Evolutionary conservation across 2,797 vertebrate genomes (phyloP).

Genomic region (Pagetopsis macropterus): DNA sequence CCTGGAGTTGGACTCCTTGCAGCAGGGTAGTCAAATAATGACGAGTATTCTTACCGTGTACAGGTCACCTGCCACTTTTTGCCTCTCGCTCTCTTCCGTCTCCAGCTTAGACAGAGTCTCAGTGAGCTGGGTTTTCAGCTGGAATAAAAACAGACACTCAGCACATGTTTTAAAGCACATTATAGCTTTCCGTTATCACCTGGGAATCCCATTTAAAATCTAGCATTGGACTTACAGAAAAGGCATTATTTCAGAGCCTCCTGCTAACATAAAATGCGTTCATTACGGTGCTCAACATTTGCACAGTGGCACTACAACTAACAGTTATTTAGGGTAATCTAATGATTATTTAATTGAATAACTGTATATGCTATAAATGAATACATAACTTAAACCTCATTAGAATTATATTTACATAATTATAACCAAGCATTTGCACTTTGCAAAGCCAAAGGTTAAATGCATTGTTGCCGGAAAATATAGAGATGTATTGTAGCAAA

Average conservation of each 20-base stretch:
- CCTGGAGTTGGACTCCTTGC: background rate
- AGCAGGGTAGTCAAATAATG: background rate
- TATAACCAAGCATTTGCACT: too few species aligned
- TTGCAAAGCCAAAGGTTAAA: background rate
- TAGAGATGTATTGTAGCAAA: background rate
- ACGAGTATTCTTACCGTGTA: slow-evolving; percentile 62
- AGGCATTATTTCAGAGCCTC: slow-evolving; percentile 3
- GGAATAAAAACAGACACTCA: slow-evolving; percentile 68
- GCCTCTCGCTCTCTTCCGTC: slow-evolving; percentile 89
- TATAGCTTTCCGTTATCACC: background rate
- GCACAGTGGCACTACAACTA: background rate
- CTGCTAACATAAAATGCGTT: background rate
- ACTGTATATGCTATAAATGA: too few species aligned
- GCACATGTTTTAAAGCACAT: background rate
- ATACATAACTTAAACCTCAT: too few species aligned
- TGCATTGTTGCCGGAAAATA: background rate
- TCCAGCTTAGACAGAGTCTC: slow-evolving; percentile 91
- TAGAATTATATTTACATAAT: too few species aligned
- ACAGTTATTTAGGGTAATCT: too few species aligned
- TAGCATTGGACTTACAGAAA: background rate
- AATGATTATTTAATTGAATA: too few species aligned
- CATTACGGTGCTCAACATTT: slow-evolving; percentile 12
- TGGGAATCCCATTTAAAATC: background rate
- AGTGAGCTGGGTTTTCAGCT: slow-evolving; percentile 94
- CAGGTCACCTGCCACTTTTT: slow-evolving; percentile 92